A percentile compares a stretch with the other conserved stretches of the same genome.
These are phyloP conservation scores for Daboia siamensis DNA, from an alignment of 2,113 vertebrate genomes.

Conservation along the genomic window DNA sequence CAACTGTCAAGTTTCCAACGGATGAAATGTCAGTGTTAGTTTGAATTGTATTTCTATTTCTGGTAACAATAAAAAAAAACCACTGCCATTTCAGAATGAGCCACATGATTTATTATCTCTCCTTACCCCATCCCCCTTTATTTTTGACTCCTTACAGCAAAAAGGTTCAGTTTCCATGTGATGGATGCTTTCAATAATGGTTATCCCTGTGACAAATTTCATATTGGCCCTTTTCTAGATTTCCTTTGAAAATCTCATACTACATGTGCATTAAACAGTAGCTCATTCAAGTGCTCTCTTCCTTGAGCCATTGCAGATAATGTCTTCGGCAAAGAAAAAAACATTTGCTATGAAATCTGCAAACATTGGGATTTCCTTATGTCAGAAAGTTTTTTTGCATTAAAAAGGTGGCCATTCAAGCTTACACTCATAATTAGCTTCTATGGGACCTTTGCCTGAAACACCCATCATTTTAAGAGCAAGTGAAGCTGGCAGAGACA, in stretches of 20 bases:
- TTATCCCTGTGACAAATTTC: not conserved
- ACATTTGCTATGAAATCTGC: not conserved
- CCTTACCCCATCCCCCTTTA: not conserved
- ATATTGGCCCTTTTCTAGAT: not conserved
- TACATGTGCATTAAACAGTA: not conserved
- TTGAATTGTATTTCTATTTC: not conserved
- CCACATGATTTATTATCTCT: not conserved
- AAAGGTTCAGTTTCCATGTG: not conserved
- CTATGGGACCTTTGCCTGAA: accelerated
- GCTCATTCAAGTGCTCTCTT: constrained; percentile 2
- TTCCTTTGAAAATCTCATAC: constrained; percentile 17
- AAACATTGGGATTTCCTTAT: not conserved
- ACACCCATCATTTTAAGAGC: accelerated
- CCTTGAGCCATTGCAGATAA: constrained; percentile 1
- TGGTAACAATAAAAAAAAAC: not conserved
- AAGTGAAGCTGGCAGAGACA: too few relatives aligned
- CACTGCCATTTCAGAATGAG: not conserved
- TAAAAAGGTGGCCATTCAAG: not conserved
- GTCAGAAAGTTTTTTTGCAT: not conserved
- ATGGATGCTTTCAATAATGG: not conserved
- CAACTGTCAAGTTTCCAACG: not conserved
- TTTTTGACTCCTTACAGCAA: not conserved
- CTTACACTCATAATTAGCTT: accelerated
- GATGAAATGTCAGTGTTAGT: not conserved
- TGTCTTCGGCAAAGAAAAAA: not conserved